A percentile compares a stretch with the other conserved stretches of the same genome.
Conservation (phyloP, 2,888 invertebrate genomes). For the Diachrysia chrysitis region DNA sequence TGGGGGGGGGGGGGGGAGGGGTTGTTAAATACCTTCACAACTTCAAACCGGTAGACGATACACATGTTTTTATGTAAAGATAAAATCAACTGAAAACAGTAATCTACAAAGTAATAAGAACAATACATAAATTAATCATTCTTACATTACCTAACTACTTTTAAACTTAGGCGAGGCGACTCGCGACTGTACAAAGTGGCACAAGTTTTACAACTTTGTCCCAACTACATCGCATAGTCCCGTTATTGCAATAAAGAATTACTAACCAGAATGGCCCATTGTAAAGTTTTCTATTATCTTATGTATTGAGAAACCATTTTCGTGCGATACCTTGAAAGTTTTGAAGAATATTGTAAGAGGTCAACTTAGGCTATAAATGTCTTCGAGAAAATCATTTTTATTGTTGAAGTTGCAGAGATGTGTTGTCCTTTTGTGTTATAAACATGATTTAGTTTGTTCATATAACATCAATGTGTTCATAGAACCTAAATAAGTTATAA, state of each 20-base stretch:
- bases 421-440: not conserved
- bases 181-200: slow-evolving; percentile 9
- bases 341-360: slow-evolving; percentile 22
- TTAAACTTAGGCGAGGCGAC: not conserved
- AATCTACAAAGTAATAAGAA: too few relatives aligned
- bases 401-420: not conserved
- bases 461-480: too few relatives aligned
- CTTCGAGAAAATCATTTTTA: slow-evolving; percentile 4
- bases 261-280: slow-evolving; percentile 23
- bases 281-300: slow-evolving; percentile 36
- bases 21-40: too few relatives aligned
- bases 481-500: too few relatives aligned
- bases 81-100: too few relatives aligned
- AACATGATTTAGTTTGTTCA: not conserved
- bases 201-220: slow-evolving; percentile 21
- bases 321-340: slow-evolving; percentile 26
- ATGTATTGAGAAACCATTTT: slow-evolving; percentile 46
- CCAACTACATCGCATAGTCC: slow-evolving; percentile 8
- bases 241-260: slow-evolving; percentile 31
- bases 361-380: slow-evolving; percentile 13
- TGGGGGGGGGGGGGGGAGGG: too few relatives aligned
- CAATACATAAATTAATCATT: slow-evolving; percentile 6
- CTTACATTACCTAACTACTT: slow-evolving; percentile 7
- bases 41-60: too few relatives aligned
- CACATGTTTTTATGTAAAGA: too few relatives aligned